A percentile compares a stretch with the other conserved stretches of the same genome.
These are phyloP conservation scores for Seladonia tumulorum DNA, from an alignment of 2,888 invertebrate species.

Conservation along the genomic window DNA sequence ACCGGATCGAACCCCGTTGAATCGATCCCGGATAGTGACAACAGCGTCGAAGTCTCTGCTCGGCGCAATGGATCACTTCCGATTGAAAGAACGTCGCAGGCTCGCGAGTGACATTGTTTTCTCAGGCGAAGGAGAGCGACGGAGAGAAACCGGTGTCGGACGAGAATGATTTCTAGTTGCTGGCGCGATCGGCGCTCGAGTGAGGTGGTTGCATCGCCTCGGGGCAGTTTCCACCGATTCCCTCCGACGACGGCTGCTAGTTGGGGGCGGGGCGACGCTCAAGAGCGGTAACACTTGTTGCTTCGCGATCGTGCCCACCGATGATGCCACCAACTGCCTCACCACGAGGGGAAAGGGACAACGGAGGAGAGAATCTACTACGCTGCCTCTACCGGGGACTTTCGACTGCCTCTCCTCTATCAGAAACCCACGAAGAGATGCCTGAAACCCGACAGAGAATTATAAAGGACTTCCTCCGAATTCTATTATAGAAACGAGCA, in stretches of 20 bases:
- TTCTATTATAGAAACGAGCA: too few relatives aligned
- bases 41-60: neutral
- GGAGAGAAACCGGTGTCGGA: slow-evolving; percentile 20
- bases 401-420: neutral
- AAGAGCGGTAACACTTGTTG: slow-evolving; percentile 80
- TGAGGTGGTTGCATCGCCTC: slow-evolving; percentile 82
- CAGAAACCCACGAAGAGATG: neutral
- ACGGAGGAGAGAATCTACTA: slow-evolving; percentile 19
- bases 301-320: slow-evolving; percentile 69
- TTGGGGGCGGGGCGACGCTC: slow-evolving; percentile 79
- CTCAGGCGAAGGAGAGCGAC: neutral
- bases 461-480: neutral
- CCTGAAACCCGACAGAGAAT: neutral
- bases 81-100: neutral
- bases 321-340: slow-evolving; percentile 21
- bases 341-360: slow-evolving; percentile 30
- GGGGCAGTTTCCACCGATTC: slow-evolving; percentile 75
- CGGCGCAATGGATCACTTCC: neutral
- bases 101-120: slow-evolving; percentile 13
- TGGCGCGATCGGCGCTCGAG: slow-evolving; percentile 81
- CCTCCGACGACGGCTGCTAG: slow-evolving; percentile 47
- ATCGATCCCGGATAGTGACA: neutral
- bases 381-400: neutral
- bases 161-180: slow-evolving; percentile 59
- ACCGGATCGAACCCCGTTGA: neutral